Conservation (phyloP, 2,888 invertebrate species). For the Scaptodrosophila latifasciaeformis region DNA sequence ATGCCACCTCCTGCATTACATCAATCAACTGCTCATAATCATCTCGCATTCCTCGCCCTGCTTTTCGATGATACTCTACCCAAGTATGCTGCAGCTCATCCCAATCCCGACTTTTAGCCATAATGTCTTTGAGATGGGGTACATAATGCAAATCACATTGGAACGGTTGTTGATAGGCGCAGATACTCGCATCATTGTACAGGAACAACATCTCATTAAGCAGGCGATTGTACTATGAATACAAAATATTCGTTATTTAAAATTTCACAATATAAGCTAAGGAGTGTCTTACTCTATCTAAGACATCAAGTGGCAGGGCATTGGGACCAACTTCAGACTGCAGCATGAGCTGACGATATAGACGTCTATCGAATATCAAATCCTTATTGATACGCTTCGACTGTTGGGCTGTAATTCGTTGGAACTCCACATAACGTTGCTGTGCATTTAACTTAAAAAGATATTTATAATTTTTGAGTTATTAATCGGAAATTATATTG, state of each 20-base stretch:
- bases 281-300: constrained; percentile 82
- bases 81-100: constrained; percentile 91
- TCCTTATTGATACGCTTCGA: constrained; percentile 82
- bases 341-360: constrained; percentile 84
- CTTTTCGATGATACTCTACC: constrained; percentile 92
- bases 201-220: constrained; percentile 92
- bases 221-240: constrained; percentile 85
- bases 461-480: background rate
- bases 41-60: constrained; percentile 86
- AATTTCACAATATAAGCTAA: background rate
- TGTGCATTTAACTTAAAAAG: constrained; percentile 84
- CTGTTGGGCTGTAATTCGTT: constrained; percentile 85
- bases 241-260: background rate
- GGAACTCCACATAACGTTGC: constrained; percentile 87
- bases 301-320: constrained; percentile 87
- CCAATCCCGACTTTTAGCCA: constrained; percentile 90
- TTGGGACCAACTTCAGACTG: constrained; percentile 89
- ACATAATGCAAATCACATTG: constrained; percentile 87
- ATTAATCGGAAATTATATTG: too few relatives aligned
- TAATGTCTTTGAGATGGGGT: constrained; percentile 84
- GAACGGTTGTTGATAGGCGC: constrained; percentile 89
- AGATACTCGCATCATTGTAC: constrained; percentile 89
- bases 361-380: constrained; percentile 81
- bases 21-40: constrained; percentile 87
- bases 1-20: constrained; percentile 87